Base-by-base conservation (phyloP, 92 coral and sea anemone species). In the Chrysogorgia sp. region DNA sequence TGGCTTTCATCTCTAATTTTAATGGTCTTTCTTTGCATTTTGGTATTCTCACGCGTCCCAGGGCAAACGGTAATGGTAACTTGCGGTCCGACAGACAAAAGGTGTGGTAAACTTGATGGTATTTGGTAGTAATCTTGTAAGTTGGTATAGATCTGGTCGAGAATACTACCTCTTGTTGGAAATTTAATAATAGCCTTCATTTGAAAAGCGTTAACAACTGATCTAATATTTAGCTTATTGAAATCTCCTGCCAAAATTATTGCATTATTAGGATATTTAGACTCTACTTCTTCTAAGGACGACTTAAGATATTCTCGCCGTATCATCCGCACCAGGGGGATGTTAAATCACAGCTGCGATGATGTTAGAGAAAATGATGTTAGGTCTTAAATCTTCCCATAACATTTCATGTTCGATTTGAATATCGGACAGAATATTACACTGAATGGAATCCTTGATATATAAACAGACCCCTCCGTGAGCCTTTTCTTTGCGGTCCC, bases 161-260 rank as follows among this genome's bases (percentile, higher is more conserved):
- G 87, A 75, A 76, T 82, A 24, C 67, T 82, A 75, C 90, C 83
- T 63, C 90, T 86, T 26, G 90, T 86, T 74, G 86, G 75, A 75
- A 86, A 86, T 48, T 64, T 68, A 23, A 86, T 82, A 43, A 80
- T 75, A 22, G 87, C 83, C 53, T 86, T 86, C 83, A 86, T 43
- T 49, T 86, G 59, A 77, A 86, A 86, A 24, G 87, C 40, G 83
- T 82, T 82, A 29, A 77, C 90, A 69, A 83, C 84, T 74, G 86
- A n/a, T 49, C 57, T 49, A 15, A 49, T 49, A 10, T 49, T 49
- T 15, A 49, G 57, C 57, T 49, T 71, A 81, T 40, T 62, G 24
- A 69, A n/a, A n/a, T n/a, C n/a, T n/a, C n/a, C n/a, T n/a, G n/a
- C n/a, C n/a, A n/a, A n/a, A n/a, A n/a, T n/a, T 25, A 81, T 52